Evolutionary conservation across 2,797 vertebrate species (phyloP), one percentile per base, ranked within the genome.

Genomic region (Morelia viridis): DNA sequence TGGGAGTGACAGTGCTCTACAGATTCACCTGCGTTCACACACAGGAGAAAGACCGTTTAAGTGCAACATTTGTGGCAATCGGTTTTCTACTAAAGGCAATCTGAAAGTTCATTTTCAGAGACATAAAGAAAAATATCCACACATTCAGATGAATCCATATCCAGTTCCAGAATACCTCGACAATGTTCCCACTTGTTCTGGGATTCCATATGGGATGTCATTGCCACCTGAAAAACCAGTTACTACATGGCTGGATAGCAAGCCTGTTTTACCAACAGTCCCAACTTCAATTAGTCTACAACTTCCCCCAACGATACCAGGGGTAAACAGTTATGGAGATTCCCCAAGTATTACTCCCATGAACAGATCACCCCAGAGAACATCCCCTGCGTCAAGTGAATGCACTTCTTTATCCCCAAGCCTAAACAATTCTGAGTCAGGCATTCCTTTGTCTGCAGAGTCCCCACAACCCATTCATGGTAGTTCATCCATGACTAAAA

Each of bases 111-210:
- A 99, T 97, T 99, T 99, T 96, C 99, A 99, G 97, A 98, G 99
- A 97, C 99, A 99, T 97, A 99, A 99, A 98, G 99, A 99, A 95
- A 99, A 99, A 97, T 99, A 99, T 93, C 99, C 99, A 90, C 99
- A 99, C 96, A 99, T 99, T 97, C 99, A 99, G 97, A 99, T 99
- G 99, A 99, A 99, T 96, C 99, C 99, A 64, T 99, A 99, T 93
- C 99, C 99, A 10, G 99, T 99, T 94, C 99, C 99, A 83, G 99
- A 99, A 97, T 99, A 99, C 98, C 98, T 99, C 96, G 99, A 99
- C 97, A 99, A 99, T 0, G 99, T 99, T 92, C 99, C 99, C 97
- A 99, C 99, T 92, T 99, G 98, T 97, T 99, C 99, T 90, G 99
- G 99, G 95, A 99, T 99, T 93, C 99, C 99, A 0, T 99, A 99